Percentiles rank a stretch among this genome's conserved stretches.
phyloP scores from a whole-genome alignment of 2,888 invertebrate genomes.

The Caenorhabditis virilis region DNA sequence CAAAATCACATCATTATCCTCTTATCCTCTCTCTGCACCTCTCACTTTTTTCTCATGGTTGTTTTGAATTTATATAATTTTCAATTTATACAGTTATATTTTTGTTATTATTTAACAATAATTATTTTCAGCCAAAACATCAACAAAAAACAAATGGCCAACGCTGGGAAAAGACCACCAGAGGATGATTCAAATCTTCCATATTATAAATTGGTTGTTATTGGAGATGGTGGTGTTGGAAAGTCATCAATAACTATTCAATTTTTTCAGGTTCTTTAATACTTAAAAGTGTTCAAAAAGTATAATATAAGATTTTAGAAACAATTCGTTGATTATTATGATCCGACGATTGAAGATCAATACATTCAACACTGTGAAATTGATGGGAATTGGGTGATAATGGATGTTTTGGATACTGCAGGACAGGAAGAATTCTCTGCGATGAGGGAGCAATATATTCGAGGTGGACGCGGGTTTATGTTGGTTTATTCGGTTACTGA shows the following conservation, averaged over 20 bases:
- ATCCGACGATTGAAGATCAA: slow-evolving; percentile 93
- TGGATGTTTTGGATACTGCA: slow-evolving; percentile 82
- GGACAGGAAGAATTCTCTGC: slow-evolving; percentile 95
- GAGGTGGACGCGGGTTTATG: slow-evolving; percentile 89
- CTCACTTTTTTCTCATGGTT: too few species aligned
- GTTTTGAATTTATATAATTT: too few species aligned
- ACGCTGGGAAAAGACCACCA: slow-evolving; percentile 53
- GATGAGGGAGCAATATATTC: slow-evolving; percentile 88
- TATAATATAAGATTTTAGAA: slow-evolving; percentile 71
- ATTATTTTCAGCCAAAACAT: too few species aligned
- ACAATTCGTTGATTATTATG: slow-evolving; percentile 90
- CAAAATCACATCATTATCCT: too few species aligned
- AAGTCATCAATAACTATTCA: slow-evolving; percentile 96
- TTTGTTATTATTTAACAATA: too few species aligned
- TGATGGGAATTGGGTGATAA: slow-evolving; percentile 80
- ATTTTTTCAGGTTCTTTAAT: slow-evolving; percentile 81
- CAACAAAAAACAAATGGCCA: too few species aligned
- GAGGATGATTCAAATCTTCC: slow-evolving; percentile 62
- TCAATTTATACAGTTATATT: too few species aligned
- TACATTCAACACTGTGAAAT: slow-evolving; percentile 92
- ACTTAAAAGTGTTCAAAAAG: not conserved
- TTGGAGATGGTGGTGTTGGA: slow-evolving; percentile 70
- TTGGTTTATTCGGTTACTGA: slow-evolving; percentile 91
- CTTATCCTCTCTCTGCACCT: too few species aligned
- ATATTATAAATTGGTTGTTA: slow-evolving; percentile 62